phyloP scores from a whole-genome alignment of 2,797 vertebrate genomes.

The Taenioides sp. region DNA sequence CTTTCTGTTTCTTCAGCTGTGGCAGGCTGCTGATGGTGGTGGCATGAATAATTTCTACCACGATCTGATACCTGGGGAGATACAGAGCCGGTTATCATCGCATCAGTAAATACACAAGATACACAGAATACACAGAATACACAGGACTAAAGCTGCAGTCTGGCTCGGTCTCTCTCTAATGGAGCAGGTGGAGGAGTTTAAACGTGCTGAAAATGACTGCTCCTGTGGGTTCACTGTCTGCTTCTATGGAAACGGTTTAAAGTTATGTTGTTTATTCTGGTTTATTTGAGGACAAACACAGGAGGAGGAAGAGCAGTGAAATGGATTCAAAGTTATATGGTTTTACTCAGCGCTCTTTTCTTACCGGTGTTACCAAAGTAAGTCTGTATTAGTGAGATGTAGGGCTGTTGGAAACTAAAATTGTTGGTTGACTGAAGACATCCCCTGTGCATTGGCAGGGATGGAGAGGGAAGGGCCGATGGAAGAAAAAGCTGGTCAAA shows the following conservation, averaged over 20 bases:
- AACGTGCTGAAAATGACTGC: background rate
- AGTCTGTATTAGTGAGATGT: too few species aligned
- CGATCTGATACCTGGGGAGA: slow-evolving; percentile 92
- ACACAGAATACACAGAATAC: background rate
- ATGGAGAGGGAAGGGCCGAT: too few species aligned
- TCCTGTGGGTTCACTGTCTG: slow-evolving; percentile 31
- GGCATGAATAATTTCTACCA: slow-evolving; percentile 97
- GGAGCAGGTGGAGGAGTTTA: background rate
- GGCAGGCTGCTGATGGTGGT: slow-evolving; percentile 97
- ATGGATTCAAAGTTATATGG: background rate
- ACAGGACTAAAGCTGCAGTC: background rate
- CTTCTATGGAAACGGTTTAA: slow-evolving; percentile 59
- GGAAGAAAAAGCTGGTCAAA: too few species aligned
- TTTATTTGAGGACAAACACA: background rate
- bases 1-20: slow-evolving; percentile 96
- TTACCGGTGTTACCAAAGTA: background rate
- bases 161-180: slow-evolving; percentile 12
- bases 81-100: background rate
- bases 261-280: background rate
- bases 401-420: too few species aligned
- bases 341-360: background rate
- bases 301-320: background rate
- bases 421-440: too few species aligned
- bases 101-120: background rate
- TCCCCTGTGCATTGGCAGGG: too few species aligned